Evolutionary conservation across 30 jellyfish, hydroid and myxozoan genomes (phyloP).

Genomic region (Catostylus mosaicus): DNA sequence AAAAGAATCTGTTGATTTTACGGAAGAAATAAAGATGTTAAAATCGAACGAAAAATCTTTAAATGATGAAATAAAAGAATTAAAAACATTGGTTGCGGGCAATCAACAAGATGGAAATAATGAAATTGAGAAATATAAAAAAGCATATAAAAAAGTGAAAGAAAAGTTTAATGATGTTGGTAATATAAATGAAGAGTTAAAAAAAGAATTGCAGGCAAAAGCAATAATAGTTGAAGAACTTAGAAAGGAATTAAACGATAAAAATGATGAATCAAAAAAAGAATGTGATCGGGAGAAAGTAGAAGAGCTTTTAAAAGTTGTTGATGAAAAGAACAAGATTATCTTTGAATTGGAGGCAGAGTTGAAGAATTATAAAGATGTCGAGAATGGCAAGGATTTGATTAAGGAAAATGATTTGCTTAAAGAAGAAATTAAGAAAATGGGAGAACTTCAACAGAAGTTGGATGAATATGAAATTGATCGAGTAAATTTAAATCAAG

Average conservation of each 20-base stretch:
- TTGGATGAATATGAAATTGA: not conserved
- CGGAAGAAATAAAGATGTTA: slow-evolving; percentile 1
- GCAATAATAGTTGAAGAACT: slow-evolving; percentile 11
- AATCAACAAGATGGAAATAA: slow-evolving; percentile 12
- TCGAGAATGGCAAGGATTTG: not conserved
- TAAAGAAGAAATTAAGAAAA: not conserved
- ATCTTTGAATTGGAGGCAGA: slow-evolving; percentile 3
- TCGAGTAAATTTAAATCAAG: not conserved
- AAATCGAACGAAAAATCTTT: not conserved
- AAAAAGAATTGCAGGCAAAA: slow-evolving; percentile 10
- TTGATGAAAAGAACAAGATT: not conserved
- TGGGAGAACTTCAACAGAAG: not conserved
- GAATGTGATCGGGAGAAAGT: not conserved
- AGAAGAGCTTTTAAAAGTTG: not conserved
- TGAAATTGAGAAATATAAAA: slow-evolving; percentile 14
- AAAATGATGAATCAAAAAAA: not conserved
- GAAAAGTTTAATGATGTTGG: slow-evolving; percentile 6
- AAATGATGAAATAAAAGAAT: not conserved
- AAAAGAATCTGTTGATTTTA: not conserved
- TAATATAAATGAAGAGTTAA: not conserved
- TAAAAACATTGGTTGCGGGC: not conserved
- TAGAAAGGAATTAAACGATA: not conserved
- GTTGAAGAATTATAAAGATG: not conserved
- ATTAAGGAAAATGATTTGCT: not conserved
- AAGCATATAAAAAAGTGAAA: slow-evolving; percentile 23